Base-by-base conservation (phyloP, 2,113 vertebrate genomes). In the Irena cyanogastra region DNA sequence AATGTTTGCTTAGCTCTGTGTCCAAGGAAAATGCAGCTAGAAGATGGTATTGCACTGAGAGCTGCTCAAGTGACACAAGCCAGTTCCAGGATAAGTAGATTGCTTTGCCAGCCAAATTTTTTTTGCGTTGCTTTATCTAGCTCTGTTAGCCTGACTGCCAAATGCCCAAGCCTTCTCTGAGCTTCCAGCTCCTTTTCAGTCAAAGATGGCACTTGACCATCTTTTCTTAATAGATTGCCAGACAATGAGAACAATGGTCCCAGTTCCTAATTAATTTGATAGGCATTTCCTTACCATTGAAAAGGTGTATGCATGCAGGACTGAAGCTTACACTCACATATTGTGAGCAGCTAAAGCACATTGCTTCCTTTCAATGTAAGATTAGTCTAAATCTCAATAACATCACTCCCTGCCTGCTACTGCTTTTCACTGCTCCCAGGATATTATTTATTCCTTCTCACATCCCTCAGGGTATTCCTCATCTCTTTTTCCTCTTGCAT, bases 261-360 rank as follows among this genome's bases (percentile, higher is more conserved):
- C 65, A 89, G n/a, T 53, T 93, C 56, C 76, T 75, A 86, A 94
- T 92, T 87, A 93, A 90, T 94, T 94, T 49, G 28, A 70, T 57
- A 6, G 53, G 87, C 9, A 64, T 80, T 92, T 88, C 19, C 60
- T 90, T 92, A 82, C 69, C 16, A 1, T 20, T 64, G 44, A 71
- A 93, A 84, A 84, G 49, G 44, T 3, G 0, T 24, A 39, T 7
- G 9, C 45, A 41, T 37, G 69, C 64, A 93, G 69, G 83, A 78
- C 19, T 65, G 45, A 71, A 79, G 65, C 49, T 87, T 82, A 52
- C n/a, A 77, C 16, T 6, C 2, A 0, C 11, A 7, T 44, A 24
- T 89, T 90, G 26, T 8, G 39, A 90, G 56, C 13, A 11, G 56
- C 56, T 81, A 65, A 35, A 96, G 57, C 35, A 75, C 3, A 2